These are phyloP conservation scores for Sylvicola cinctus DNA, from an alignment of 2,888 invertebrate species.

Conservation along the genomic window DNA sequence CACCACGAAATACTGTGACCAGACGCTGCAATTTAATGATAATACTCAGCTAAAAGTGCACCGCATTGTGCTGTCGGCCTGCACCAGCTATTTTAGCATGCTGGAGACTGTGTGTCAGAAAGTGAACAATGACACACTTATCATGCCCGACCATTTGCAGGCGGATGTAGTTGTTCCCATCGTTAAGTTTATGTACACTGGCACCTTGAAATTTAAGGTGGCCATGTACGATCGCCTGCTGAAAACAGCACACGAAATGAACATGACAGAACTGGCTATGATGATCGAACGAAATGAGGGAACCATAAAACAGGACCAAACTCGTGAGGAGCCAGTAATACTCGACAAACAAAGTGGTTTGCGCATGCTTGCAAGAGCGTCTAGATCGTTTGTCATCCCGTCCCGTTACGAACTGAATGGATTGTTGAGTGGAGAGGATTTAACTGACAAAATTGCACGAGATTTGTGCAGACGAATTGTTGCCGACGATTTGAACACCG, in stretches of 20 bases:
- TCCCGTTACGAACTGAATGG: no score
- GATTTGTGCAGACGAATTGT: no score
- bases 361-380: no score
- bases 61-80: slow-evolving; percentile 62
- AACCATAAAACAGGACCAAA: no score
- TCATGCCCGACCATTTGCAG: slow-evolving; percentile 56
- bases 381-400: no score
- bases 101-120: slow-evolving; percentile 51
- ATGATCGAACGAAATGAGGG: slow-evolving; percentile 54
- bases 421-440: no score
- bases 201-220: slow-evolving; percentile 60
- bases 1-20: slow-evolving; percentile 67
- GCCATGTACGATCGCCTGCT: slow-evolving; percentile 52
- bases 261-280: slow-evolving; percentile 65
- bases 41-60: slow-evolving; percentile 61
- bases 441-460: no score
- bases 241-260: slow-evolving; percentile 64
- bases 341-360: no score
- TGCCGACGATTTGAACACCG: no score
- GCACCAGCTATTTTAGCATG: slow-evolving; percentile 69
- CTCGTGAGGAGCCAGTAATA: no score
- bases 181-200: slow-evolving; percentile 68
- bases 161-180: slow-evolving; percentile 59
- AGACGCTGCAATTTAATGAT: slow-evolving; percentile 62
- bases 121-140: slow-evolving; percentile 45